Evolutionary conservation across 2,797 vertebrate genomes (phyloP).

Genomic region (Sardinella longiceps): DNA sequence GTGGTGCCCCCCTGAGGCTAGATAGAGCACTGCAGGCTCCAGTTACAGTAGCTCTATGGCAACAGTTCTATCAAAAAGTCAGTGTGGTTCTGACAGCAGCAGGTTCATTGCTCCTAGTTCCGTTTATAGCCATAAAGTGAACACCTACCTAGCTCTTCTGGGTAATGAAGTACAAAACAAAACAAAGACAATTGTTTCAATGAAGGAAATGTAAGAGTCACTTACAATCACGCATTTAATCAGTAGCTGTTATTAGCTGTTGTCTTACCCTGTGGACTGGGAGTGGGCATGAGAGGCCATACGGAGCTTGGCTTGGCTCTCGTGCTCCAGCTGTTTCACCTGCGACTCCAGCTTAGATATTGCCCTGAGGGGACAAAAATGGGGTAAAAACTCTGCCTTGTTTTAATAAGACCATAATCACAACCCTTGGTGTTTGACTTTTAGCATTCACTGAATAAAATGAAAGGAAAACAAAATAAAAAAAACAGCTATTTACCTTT

Average conservation of each 20-base stretch:
- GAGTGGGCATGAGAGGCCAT: slow-evolving; percentile 67
- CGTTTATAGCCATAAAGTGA: neutral
- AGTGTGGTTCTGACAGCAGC: neutral
- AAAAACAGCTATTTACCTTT: slow-evolving; percentile 77
- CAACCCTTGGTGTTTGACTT: neutral
- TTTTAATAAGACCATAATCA: neutral
- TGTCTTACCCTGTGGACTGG: slow-evolving; percentile 78
- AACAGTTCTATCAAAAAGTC: neutral
- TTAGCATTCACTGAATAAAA: neutral
- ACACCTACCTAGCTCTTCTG: neutral
- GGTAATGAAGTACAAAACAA: neutral
- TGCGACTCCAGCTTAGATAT: slow-evolving; percentile 91
- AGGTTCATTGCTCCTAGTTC: neutral
- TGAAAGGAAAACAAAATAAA: too few species aligned
- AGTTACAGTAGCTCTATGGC: neutral
- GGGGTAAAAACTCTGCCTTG: neutral
- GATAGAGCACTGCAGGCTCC: neutral
- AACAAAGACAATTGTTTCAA: neutral
- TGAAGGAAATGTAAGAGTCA: neutral
- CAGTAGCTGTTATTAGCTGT: too few species aligned
- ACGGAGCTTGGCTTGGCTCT: slow-evolving; percentile 79
- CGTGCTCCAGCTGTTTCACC: slow-evolving; percentile 92
- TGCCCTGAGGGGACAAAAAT: slow-evolving; percentile 69
- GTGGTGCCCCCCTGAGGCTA: neutral
- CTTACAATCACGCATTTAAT: too few species aligned